Evolutionary conservation across 2,797 vertebrate species (phyloP), one percentile per base, ranked within the genome.

Genomic region (Smutsia temminckii): DNA sequence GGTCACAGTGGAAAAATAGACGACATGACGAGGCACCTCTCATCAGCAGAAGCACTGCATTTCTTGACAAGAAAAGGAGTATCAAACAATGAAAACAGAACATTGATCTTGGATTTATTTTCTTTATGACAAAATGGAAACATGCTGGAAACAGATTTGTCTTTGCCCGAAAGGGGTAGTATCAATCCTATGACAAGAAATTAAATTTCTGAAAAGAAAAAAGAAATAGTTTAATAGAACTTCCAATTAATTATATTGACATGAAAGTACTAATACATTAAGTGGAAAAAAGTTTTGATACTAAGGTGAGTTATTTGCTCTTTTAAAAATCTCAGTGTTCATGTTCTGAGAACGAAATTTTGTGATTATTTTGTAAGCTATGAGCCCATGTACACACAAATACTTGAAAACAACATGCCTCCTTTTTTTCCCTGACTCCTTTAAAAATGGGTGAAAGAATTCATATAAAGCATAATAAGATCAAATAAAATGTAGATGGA

Each of bases 341-440:
- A 78, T 16, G 42, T 59, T 86, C 83, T 71, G 17, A 79, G 83
- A 84, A 57, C 4, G 20, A 71, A 83, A 74, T 59, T 88, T 89
- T 55, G 59, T 77, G 72, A 84, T 88, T 91, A 53, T 72, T 94
- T 64, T 81, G n/a, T 4, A 86, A 89, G 13, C 78, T 95, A 57
- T 57, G 34, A 78, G 25, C 25, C 85, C 12, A 40, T 5, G 92
- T 25, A 10, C 2, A 75, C 21, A 49, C 10, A 86, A 27, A 20
- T 37, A 37, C 34, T 29, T 0, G 16, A 66, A 66, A 69, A 42
- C 5, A 88, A 23, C 25, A 93, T 61, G 25, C 51, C 4, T 61
- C 4, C 0, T 92, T 95, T 90, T 85, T 57, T 94, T 13, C 18
- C 11, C 75, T 72, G 66, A 86, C 16, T 40, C 55, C 57, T 90